A percentile compares a stretch with the other conserved stretches of the same genome.
Conservation (phyloP, 2,797 vertebrate genomes). For the Pseudochirops corinnae region DNA sequence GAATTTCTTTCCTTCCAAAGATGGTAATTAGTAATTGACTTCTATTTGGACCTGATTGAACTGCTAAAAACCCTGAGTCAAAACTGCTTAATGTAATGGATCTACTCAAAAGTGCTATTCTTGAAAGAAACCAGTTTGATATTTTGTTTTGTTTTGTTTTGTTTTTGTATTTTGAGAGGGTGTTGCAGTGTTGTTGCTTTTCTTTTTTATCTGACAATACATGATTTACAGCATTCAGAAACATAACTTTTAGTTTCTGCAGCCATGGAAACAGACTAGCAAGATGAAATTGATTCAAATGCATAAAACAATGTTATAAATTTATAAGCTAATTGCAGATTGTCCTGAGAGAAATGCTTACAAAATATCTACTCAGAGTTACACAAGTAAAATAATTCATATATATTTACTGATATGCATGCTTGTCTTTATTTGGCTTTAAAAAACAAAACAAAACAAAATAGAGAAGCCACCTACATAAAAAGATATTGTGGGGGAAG, state of each 20-base stretch:
- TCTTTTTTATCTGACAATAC: not conserved
- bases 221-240: not conserved
- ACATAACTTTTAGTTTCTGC: not conserved
- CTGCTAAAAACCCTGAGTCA: not conserved
- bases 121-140: too few relatives aligned
- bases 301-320: not conserved
- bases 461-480: not conserved
- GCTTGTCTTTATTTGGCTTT: not conserved
- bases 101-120: not conserved
- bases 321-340: not conserved
- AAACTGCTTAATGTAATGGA: not conserved
- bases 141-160: too few relatives aligned
- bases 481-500: not conserved
- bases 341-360: not conserved
- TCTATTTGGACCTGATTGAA: not conserved
- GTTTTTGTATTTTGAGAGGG: not conserved
- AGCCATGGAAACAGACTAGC: not conserved
- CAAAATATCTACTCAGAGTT: not conserved
- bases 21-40: not conserved
- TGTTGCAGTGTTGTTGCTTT: not conserved
- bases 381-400: not conserved
- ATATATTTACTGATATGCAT: not conserved
- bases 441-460: not conserved
- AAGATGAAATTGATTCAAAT: not conserved
- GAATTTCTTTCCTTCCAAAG: not conserved